phyloP scores from a whole-genome alignment of 2,113 vertebrate species.

The crab-eating macaque (Macaca fascicularis) region T2T-MFA8v1.1 NC_088375.1:26737501-26738000 shows the following conservation, averaged over 20 bases:
- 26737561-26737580: background rate
- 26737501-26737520: background rate
- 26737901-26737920: background rate
- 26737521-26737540: background rate
- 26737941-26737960: background rate
- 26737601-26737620: background rate
- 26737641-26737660: rapidly evolving
- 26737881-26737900: background rate
- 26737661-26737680: too few relatives aligned
- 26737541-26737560: background rate
- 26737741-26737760: background rate
- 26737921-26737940: background rate
- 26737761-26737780: background rate
- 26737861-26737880: background rate
- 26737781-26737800: background rate
- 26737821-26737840: background rate
- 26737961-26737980: background rate
- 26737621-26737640: too few relatives aligned
- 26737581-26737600: background rate
- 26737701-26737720: too few relatives aligned
- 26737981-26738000: background rate
- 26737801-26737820: background rate
- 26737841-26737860: background rate
- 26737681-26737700: too few relatives aligned
- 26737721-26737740: background rate